Percentiles rank a stretch among this genome's conserved stretches.
Evolutionary conservation across 2,888 invertebrate species (phyloP).

Genomic region (Ochropleura leucogaster): DNA sequence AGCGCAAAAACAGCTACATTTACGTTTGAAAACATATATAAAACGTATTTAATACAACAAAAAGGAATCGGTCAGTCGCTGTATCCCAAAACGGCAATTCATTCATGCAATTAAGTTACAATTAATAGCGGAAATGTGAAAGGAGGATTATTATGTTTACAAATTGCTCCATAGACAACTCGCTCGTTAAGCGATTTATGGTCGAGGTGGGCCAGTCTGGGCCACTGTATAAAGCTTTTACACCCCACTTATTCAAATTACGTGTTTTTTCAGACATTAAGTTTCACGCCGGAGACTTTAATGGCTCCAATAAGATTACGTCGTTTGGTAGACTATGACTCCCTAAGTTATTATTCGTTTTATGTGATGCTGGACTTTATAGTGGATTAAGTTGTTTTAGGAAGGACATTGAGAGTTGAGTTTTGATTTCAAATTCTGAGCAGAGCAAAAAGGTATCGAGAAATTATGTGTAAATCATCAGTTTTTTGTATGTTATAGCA

Average conservation of each 20-base stretch:
- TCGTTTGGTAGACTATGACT: constrained; percentile 43
- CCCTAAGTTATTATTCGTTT: constrained; percentile 51
- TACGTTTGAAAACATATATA: not conserved
- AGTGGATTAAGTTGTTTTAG: constrained; percentile 41
- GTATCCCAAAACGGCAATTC: constrained; percentile 68
- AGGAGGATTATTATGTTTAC: constrained; percentile 72
- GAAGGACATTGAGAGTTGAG: not conserved
- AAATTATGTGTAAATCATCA: not conserved
- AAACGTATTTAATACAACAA: constrained; percentile 9
- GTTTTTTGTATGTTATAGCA: too few relatives aligned
- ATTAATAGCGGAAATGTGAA: constrained; percentile 71
- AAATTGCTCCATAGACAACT: constrained; percentile 70
- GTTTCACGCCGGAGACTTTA: constrained; percentile 50
- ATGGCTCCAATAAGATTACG: constrained; percentile 54
- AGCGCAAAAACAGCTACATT: constrained; percentile 24
- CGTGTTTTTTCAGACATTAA: constrained; percentile 58
- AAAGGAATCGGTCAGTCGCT: constrained; percentile 21
- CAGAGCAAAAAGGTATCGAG: not conserved
- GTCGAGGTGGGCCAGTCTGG: constrained; percentile 59
- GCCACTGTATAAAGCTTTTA: constrained; percentile 58
- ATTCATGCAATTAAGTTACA: constrained; percentile 69
- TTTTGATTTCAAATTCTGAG: constrained; percentile 19
- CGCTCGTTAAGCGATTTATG: constrained; percentile 66
- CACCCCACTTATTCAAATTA: constrained; percentile 58
- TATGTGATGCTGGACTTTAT: constrained; percentile 44